These are phyloP conservation scores for Odontomyia ornata DNA, from an alignment of 2,888 invertebrate species.

Conservation along the genomic window DNA sequence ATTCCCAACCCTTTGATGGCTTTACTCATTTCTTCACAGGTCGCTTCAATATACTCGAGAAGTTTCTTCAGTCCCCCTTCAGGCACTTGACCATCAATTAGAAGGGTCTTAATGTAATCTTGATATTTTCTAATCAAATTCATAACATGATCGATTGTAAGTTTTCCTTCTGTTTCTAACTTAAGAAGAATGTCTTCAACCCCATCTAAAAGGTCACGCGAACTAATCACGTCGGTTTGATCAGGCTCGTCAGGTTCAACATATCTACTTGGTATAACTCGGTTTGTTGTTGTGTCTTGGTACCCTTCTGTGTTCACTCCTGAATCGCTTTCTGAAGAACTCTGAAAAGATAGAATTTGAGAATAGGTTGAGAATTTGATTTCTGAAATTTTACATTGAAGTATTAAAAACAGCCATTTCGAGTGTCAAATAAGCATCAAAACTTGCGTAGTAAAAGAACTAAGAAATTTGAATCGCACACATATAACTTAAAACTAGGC, in stretches of 20 bases:
- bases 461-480: too few species aligned
- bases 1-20: not conserved
- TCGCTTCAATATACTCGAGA: conserved; percentile 2
- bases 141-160: conserved; percentile 12
- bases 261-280: not conserved
- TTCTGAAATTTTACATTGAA: too few species aligned
- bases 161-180: conserved; percentile 18
- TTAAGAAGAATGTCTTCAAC: not conserved
- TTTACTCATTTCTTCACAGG: not conserved
- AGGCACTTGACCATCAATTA: not conserved
- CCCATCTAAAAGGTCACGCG: not conserved
- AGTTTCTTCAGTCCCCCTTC: conserved; percentile 5
- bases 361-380: too few species aligned
- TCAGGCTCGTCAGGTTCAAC: not conserved
- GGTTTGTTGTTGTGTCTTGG: not conserved
- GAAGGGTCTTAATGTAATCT: not conserved
- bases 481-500: too few species aligned
- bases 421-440: too few species aligned
- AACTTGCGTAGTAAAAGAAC: too few species aligned
- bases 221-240: not conserved
- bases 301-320: not conserved
- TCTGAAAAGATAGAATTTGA: not conserved
- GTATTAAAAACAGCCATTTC: too few species aligned
- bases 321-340: conserved; percentile 5
- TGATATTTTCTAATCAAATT: not conserved